Evolutionary conservation across 2,113 vertebrate species (phyloP).

Genomic region (Ovis canadensis): DNA sequence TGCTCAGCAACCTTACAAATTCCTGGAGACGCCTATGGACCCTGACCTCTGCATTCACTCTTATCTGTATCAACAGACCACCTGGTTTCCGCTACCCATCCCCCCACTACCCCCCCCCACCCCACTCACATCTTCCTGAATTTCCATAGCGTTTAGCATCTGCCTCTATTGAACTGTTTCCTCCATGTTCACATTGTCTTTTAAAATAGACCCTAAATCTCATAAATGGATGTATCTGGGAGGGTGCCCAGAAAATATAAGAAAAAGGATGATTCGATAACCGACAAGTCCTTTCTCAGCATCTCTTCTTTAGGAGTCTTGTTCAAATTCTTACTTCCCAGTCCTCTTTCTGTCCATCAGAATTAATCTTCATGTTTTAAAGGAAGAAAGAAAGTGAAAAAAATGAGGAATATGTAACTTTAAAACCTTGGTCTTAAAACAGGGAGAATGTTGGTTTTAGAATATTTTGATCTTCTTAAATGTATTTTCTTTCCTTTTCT

Average conservation of each 20-base stretch:
- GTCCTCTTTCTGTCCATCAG: background rate
- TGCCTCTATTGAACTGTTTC: background rate
- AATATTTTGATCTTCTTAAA: conserved; percentile 4
- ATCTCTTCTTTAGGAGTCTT: background rate
- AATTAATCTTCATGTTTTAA: conserved; percentile 12
- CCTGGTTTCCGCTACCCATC: background rate
- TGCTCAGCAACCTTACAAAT: background rate
- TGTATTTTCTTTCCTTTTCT: conserved; percentile 15
- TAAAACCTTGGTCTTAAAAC: background rate
- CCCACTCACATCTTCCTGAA: background rate
- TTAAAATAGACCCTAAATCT: background rate
- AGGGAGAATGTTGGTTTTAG: background rate
- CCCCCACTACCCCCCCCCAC: too few relatives aligned
- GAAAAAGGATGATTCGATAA: background rate
- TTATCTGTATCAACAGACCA: background rate
- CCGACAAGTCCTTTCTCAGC: background rate
- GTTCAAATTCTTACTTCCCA: background rate
- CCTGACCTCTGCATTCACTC: background rate
- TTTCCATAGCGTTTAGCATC: background rate
- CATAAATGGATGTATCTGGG: background rate
- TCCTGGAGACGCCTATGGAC: background rate
- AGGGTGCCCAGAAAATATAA: background rate
- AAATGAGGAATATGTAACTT: background rate
- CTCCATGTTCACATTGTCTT: background rate
- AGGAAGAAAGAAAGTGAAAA: background rate